phyloP scores from a whole-genome alignment of 2,113 vertebrate genomes.

The Pica pica region DNA sequence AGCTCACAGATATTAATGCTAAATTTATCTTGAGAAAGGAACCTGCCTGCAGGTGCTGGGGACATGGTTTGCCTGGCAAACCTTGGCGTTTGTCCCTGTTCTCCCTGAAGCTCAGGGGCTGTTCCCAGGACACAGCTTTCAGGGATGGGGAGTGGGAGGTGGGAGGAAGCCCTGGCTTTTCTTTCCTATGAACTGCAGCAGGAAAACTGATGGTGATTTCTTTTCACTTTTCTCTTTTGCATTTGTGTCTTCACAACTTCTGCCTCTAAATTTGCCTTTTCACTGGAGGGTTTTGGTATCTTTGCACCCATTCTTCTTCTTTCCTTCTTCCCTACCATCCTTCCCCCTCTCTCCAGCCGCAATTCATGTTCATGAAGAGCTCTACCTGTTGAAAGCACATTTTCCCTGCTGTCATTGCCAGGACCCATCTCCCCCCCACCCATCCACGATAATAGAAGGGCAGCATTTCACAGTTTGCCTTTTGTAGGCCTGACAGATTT shows the following conservation, averaged over 20 bases:
- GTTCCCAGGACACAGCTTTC: not conserved
- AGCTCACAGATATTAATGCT: conserved; percentile 20
- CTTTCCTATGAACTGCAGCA: not conserved
- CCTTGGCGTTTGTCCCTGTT: not conserved
- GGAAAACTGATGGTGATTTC: fast-evolving
- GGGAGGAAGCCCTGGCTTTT: not conserved
- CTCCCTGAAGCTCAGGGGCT: not conserved
- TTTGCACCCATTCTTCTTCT: not conserved
- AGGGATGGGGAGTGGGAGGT: not conserved
- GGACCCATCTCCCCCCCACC: not conserved
- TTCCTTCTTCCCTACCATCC: not conserved
- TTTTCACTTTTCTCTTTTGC: not conserved
- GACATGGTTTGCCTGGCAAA: not conserved
- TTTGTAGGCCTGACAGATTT: not conserved
- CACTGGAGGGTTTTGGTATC: not conserved
- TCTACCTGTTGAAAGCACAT: not conserved
- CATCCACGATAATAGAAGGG: not conserved
- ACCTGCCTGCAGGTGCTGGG: not conserved
- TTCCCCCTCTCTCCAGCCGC: not conserved
- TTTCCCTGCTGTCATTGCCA: not conserved
- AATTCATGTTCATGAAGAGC: not conserved
- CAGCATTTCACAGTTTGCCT: not conserved
- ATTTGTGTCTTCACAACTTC: not conserved
- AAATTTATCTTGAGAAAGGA: conserved; percentile 17
- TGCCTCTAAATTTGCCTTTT: not conserved